phyloP scores from a whole-genome alignment of 2,888 invertebrate species.

The Phortica magna region DNA sequence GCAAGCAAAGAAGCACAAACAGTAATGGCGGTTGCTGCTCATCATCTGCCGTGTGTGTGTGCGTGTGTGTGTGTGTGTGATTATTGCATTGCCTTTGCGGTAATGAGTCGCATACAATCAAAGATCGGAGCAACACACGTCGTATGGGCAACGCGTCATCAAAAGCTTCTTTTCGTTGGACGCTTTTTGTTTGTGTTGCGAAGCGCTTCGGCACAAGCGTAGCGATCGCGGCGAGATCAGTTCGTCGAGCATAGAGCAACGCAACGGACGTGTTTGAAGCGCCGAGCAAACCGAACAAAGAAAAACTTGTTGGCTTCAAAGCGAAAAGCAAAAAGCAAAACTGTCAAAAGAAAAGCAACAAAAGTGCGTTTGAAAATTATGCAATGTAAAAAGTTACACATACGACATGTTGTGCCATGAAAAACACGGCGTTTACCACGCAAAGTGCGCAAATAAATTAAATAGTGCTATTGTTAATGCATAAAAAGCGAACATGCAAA shows the following conservation, averaged over 20 bases:
- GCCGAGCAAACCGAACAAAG: background rate
- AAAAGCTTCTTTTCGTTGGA: background rate
- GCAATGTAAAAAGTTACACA: constrained; percentile 21
- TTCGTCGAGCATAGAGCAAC: constrained; percentile 60
- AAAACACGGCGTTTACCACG: background rate
- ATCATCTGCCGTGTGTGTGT: background rate
- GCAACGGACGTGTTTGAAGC: constrained; percentile 49
- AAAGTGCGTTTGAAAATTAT: constrained; percentile 21
- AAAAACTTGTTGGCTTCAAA: constrained; percentile 15
- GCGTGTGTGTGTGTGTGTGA: background rate
- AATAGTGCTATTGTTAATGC: background rate
- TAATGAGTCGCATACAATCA: background rate
- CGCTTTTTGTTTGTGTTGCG: background rate
- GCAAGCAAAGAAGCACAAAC: background rate
- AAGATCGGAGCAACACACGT: constrained; percentile 13
- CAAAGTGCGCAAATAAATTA: background rate
- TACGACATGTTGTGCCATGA: background rate
- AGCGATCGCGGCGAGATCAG: constrained; percentile 52
- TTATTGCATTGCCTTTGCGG: background rate
- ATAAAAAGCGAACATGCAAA: background rate
- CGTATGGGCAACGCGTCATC: background rate
- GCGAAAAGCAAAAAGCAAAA: background rate
- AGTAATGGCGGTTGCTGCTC: no score
- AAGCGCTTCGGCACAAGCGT: background rate
- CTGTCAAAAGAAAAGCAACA: no score